Evolutionary conservation across 2,797 vertebrate species (phyloP).

Genomic region (Channa striata): DNA sequence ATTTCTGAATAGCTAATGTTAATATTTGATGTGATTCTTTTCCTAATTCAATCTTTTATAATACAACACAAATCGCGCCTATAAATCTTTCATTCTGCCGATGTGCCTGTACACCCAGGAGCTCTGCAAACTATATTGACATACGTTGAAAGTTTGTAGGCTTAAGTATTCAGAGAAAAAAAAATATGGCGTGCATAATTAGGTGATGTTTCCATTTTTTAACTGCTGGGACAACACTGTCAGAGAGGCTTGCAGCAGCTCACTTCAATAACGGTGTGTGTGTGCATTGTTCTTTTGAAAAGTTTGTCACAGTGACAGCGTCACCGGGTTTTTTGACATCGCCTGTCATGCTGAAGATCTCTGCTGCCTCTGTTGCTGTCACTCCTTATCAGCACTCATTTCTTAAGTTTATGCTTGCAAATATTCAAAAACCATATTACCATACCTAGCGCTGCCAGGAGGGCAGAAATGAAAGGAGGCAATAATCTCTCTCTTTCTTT

Average conservation of each 20-base stretch:
- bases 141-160: conserved; percentile 81
- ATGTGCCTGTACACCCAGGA: conserved; percentile 15
- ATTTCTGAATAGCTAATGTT: neutral
- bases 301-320: conserved; percentile 87
- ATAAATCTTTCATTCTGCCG: conserved; percentile 30
- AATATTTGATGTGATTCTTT: conserved; percentile 7
- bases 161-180: conserved; percentile 60
- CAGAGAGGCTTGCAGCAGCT: conserved; percentile 77
- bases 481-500: conserved; percentile 86
- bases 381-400: conserved; percentile 87
- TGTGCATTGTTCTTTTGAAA: conserved; percentile 85
- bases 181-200: conserved; percentile 76
- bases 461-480: conserved; percentile 84
- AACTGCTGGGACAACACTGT: conserved; percentile 80
- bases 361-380: conserved; percentile 85
- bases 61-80: neutral
- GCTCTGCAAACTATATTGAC: conserved; percentile 69
- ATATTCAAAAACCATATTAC: conserved; percentile 86
- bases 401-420: conserved; percentile 86
- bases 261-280: conserved; percentile 78
- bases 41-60: conserved; percentile 10
- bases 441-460: conserved; percentile 83
- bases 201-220: conserved; percentile 78
- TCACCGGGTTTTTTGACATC: conserved; percentile 86
- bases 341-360: conserved; percentile 86